A percentile compares a stretch with the other conserved stretches of the same genome.
Evolutionary conservation across 2,797 vertebrate genomes (phyloP).

Genomic region (Alcedo atthis): DNA sequence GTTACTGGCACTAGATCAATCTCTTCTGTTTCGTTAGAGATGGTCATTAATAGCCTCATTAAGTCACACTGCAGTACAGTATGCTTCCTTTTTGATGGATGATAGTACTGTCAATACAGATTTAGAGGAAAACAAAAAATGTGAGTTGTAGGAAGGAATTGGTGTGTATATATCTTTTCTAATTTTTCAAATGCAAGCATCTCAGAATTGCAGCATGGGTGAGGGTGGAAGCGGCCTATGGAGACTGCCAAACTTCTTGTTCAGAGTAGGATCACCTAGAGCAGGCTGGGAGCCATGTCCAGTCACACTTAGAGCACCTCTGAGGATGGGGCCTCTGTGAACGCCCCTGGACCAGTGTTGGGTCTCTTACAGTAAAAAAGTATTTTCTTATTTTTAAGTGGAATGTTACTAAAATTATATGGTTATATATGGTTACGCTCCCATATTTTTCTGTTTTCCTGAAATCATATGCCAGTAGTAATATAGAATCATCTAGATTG

Average conservation of each 20-base stretch:
- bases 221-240: not conserved
- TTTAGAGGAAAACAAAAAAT: not conserved
- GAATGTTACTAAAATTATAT: not conserved
- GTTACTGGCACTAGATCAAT: not conserved
- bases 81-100: not conserved
- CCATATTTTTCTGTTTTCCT: not conserved
- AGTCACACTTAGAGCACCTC: not conserved
- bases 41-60: not conserved
- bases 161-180: not conserved
- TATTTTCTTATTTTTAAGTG: not conserved
- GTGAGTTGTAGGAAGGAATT: not conserved
- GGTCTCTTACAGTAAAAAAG: not conserved
- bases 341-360: no score
- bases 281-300: rapidly evolving
- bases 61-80: not conserved
- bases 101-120: not conserved
- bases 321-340: not conserved
- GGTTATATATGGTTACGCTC: not conserved
- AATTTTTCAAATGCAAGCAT: not conserved
- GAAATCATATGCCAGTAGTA: not conserved
- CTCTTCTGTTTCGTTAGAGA: not conserved
- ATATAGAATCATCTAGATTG: no score
- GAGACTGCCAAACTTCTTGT: not conserved
- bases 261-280: not conserved
- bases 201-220: not conserved